These are phyloP conservation scores for Drosophila arizonae DNA, from an alignment of 1,140 invertebrate species.

Conservation along the genomic window DNA sequence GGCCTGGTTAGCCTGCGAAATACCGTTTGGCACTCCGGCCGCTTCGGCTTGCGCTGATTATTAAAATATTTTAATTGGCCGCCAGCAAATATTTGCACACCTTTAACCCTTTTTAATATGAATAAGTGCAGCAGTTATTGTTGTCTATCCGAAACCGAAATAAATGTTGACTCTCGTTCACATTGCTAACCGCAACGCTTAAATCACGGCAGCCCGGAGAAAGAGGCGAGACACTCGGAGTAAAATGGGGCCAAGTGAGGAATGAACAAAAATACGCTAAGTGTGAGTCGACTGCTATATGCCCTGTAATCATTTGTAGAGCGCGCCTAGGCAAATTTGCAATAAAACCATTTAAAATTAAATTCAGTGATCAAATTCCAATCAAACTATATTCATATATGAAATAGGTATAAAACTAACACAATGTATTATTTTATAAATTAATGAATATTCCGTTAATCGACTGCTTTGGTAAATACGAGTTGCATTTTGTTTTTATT, in stretches of 20 bases:
- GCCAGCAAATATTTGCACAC: constrained; percentile 71
- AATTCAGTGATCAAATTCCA: no score
- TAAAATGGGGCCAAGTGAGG: constrained; percentile 31
- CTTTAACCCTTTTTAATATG: constrained; percentile 80
- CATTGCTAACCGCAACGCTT: constrained; percentile 17
- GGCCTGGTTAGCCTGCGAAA: background rate
- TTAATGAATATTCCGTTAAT: no score
- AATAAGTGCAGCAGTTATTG: constrained; percentile 53
- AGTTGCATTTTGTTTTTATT: no score
- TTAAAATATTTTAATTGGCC: constrained; percentile 77
- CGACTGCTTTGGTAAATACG: no score
- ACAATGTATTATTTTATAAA: no score
- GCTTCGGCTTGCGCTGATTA: constrained; percentile 46
- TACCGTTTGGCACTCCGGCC: background rate
- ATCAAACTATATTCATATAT: no score
- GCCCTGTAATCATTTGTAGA: background rate
- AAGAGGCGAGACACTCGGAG: constrained; percentile 14
- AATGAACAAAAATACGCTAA: constrained; percentile 10
- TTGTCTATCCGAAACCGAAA: constrained; percentile 10
- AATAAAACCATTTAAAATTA: no score
- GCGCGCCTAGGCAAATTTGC: no score
- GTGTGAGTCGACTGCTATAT: background rate
- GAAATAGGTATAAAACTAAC: no score
- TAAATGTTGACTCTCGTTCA: constrained; percentile 37
- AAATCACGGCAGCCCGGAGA: constrained; percentile 18